Evolutionary conservation across 2,888 invertebrate species (phyloP).

Genomic region (Beris chalybata): DNA sequence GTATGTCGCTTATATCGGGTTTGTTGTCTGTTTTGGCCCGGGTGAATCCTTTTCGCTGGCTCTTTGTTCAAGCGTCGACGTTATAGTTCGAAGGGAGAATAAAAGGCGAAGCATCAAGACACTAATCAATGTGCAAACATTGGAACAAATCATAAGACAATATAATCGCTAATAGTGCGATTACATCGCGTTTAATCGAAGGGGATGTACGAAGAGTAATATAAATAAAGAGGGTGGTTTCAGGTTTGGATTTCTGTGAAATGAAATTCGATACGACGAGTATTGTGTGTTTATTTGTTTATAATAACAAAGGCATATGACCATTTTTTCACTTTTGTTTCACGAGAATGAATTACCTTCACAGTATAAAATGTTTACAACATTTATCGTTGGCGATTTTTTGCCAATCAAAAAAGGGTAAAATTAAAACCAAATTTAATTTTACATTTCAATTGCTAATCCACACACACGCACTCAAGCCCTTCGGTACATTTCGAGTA

Average conservation of each 20-base stretch:
- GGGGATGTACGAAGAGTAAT: slow-evolving; percentile 16
- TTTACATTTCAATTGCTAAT: too few relatives aligned
- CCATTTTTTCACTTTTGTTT: too few relatives aligned
- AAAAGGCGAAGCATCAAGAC: slow-evolving; percentile 19
- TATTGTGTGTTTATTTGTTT: slow-evolving; percentile 2
- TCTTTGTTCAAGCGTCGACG: slow-evolving; percentile 1
- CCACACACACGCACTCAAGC: too few relatives aligned
- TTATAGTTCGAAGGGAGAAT: slow-evolving; percentile 6
- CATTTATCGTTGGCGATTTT: too few relatives aligned
- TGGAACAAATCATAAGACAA: slow-evolving; percentile 29
- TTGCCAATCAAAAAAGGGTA: too few relatives aligned
- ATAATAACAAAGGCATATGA: slow-evolving; percentile 10
- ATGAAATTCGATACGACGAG: slow-evolving; percentile 21
- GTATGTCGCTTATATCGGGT: slow-evolving; percentile 12
- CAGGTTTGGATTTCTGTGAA: background rate
- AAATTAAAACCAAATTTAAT: too few relatives aligned
- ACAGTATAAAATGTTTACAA: too few relatives aligned
- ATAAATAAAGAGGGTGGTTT: slow-evolving; percentile 10
- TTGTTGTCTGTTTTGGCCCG: slow-evolving; percentile 11
- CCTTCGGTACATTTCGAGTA: too few relatives aligned
- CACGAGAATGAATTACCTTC: too few relatives aligned
- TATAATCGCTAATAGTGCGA: slow-evolving; percentile 23
- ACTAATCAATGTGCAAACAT: slow-evolving; percentile 29
- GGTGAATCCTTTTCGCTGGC: background rate
- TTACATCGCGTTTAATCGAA: slow-evolving; percentile 7